A percentile compares a stretch with the other conserved stretches of the same genome.
phyloP scores from a whole-genome alignment of 2,888 invertebrate genomes.

The Parnassius orleans region DNA sequence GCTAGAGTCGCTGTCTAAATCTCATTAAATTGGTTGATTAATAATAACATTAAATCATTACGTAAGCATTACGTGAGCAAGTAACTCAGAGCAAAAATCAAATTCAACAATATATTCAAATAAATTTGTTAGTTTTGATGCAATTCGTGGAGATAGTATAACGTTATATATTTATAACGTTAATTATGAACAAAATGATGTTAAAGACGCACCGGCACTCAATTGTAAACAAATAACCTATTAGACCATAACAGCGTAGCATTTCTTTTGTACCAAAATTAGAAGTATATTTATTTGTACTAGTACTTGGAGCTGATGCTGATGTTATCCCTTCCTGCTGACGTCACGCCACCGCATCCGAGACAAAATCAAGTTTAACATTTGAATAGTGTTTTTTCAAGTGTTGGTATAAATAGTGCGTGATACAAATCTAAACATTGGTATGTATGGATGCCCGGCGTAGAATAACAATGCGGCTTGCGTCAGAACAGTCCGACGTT shows the following conservation, averaged over 20 bases:
- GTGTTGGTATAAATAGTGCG: conserved; percentile 5
- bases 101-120: no score
- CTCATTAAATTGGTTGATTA: no score
- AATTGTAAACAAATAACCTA: no score
- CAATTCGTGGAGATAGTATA: no score
- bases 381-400: conserved; percentile 1
- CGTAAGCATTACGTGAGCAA: no score
- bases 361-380: background rate
- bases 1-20: no score
- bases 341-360: background rate
- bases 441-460: conserved; percentile 1
- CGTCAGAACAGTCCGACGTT: conserved; percentile 11
- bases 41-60: no score
- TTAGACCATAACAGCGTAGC: background rate
- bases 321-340: background rate
- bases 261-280: background rate
- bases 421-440: conserved; percentile 14
- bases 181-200: no score
- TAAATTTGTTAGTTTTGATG: no score
- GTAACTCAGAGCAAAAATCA: no score
- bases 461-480: conserved; percentile 17
- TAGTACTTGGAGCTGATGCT: background rate
- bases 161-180: no score
- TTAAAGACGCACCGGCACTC: no score
- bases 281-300: background rate